These are phyloP conservation scores for Trachops cirrhosus DNA, from an alignment of 2,797 vertebrate genomes.

Conservation along the genomic window DNA sequence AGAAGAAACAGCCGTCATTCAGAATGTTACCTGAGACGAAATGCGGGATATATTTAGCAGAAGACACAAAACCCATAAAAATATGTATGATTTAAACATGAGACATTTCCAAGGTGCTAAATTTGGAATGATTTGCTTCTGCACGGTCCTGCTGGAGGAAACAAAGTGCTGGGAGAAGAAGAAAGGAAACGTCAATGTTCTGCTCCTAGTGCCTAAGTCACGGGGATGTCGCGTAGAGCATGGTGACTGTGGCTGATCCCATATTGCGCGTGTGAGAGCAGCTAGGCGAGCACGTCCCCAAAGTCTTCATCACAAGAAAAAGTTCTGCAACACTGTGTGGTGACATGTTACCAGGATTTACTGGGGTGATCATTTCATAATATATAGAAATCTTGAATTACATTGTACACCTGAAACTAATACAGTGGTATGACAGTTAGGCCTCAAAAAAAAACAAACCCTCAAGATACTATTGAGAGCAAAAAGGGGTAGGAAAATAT, in stretches of 20 bases:
- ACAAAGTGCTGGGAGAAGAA: constrained; percentile 55
- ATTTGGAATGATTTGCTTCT: constrained; percentile 48
- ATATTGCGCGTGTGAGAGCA: background rate
- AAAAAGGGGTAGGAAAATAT: background rate
- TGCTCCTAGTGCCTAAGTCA: background rate
- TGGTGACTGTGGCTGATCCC: background rate
- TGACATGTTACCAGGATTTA: background rate
- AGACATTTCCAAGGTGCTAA: constrained; percentile 41
- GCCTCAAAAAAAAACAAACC: background rate
- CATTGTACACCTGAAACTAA: background rate
- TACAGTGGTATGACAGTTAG: background rate
- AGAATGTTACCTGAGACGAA: constrained; percentile 12
- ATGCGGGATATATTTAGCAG: background rate
- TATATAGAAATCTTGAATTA: background rate
- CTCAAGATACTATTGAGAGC: background rate
- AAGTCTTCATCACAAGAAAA: background rate
- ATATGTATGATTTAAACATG: constrained; percentile 48
- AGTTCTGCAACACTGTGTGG: background rate
- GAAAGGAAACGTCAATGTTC: constrained; percentile 43
- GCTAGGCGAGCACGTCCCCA: background rate
- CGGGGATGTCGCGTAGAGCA: background rate
- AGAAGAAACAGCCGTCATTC: background rate
- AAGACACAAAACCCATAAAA: constrained; percentile 15
- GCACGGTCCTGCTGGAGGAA: background rate
- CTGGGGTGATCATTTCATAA: background rate